Conservation (phyloP, 2,888 invertebrate genomes). For the Xestobium rufovillosum region DNA sequence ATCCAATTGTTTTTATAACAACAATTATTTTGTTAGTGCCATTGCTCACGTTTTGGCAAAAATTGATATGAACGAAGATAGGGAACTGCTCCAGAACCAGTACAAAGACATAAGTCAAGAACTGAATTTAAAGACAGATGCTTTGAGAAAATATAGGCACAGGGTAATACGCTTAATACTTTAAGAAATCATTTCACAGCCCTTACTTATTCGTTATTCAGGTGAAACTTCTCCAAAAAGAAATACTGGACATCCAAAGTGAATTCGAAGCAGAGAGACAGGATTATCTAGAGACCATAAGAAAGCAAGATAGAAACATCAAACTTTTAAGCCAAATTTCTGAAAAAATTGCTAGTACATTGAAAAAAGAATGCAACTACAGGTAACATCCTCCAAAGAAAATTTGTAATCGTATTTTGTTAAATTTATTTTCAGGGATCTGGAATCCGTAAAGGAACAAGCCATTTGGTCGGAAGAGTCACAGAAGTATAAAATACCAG, state of each 20-base stretch:
- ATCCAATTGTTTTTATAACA: slow-evolving; percentile 1
- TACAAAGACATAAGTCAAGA: slow-evolving; percentile 75
- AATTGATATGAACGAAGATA: slow-evolving; percentile 60
- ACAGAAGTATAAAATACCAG: slow-evolving; percentile 64
- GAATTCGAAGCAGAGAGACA: slow-evolving; percentile 75
- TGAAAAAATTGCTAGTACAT: slow-evolving; percentile 58
- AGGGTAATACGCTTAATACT: too few relatives aligned
- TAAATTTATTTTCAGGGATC: slow-evolving; percentile 45
- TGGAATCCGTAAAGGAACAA: slow-evolving; percentile 60
- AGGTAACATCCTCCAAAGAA: slow-evolving; percentile 40
- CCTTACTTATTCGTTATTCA: too few relatives aligned
- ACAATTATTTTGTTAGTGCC: slow-evolving; percentile 38
- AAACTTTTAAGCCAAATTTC: slow-evolving; percentile 59
- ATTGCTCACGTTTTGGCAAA: slow-evolving; percentile 52
- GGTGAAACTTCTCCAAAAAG: slow-evolving; percentile 60
- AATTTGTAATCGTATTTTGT: background rate
- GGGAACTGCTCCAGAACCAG: slow-evolving; percentile 61
- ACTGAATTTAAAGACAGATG: slow-evolving; percentile 61
- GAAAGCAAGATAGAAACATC: slow-evolving; percentile 62
- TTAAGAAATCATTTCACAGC: slow-evolving; percentile 7
- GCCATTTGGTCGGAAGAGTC: slow-evolving; percentile 70
- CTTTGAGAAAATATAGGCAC: slow-evolving; percentile 56
- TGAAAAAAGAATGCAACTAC: slow-evolving; percentile 68
- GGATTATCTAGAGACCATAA: slow-evolving; percentile 76
- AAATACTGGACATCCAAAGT: slow-evolving; percentile 68